Base-by-base conservation (phyloP, 2,888 invertebrate species). In the Carabus problematicus region DNA sequence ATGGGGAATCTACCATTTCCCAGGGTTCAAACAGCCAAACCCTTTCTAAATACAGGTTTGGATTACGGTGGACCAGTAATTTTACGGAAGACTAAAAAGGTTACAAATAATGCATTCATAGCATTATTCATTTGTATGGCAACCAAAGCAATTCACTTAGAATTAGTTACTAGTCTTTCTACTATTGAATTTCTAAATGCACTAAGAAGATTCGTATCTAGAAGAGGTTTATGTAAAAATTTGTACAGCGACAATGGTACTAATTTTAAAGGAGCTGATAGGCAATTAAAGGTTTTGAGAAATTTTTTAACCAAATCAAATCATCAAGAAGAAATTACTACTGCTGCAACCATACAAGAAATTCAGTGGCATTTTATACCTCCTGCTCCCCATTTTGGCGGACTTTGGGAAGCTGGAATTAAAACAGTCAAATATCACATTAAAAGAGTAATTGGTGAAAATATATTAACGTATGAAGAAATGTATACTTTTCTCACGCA, bases 211-310 rank as follows among this genome's bases (percentile, higher is more conserved):
- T 61, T 61, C 45, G 61, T 61, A 11, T 8, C 45, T 18, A 42
- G 61, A 61, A 42, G 61, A 18, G 61, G 61, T 45, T 43, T 43
- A 11, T 45, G 45, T 61, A 7, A 29, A 14, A 29, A 61, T 18
- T 42, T 47, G 19, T 43, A 61, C 19, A 43, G 43, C 12, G 61
- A 45, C 45, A 61, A 61, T 29, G 47, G 61, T 12, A 61, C 61
- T 8, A 43, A 61, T 61, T 61, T 61, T 61, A 8, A 43, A 61
- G 61, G 61, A 8, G 61, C 61, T 14, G 45, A 45, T n/a, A 47
- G 29, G 18, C 43, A 61, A 47, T 18, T 61, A 29, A 2, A 29
- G 6, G 29, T 3, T 29, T 29, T 29, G 29, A 29, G 6, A 29
- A 29, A 29, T 29, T 29, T 29, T 29, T 3, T 29, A 6, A 29